These are phyloP conservation scores for Ifrita kowaldi DNA, from an alignment of 2,113 vertebrate species.

Conservation along the genomic window DNA sequence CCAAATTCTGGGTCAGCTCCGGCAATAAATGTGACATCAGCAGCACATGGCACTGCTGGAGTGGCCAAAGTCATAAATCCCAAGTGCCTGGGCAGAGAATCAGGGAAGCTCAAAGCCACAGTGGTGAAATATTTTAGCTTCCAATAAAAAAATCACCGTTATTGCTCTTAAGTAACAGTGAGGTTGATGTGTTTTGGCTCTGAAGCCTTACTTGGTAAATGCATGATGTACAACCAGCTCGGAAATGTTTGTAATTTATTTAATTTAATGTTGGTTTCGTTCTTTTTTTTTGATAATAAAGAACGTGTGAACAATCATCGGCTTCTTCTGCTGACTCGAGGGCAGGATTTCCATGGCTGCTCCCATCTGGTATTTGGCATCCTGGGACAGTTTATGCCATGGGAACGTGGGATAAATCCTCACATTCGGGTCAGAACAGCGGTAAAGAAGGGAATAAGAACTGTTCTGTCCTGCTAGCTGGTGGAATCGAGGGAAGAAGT, in stretches of 20 bases:
- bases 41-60: neutral
- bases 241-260: slow-evolving; percentile 75
- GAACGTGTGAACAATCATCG: neutral
- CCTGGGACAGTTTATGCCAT: accelerated
- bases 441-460: neutral
- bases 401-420: neutral
- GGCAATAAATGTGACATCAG: neutral
- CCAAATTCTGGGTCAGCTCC: neutral
- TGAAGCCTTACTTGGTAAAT: neutral
- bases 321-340: neutral
- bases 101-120: neutral
- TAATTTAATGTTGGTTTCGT: slow-evolving; percentile 66
- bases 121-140: neutral
- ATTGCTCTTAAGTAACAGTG: neutral
- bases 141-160: neutral
- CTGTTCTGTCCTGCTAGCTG: accelerated
- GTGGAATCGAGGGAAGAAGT: neutral
- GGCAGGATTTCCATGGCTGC: neutral
- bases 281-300: slow-evolving; percentile 73
- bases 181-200: neutral
- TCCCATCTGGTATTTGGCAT: accelerated
- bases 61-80: neutral
- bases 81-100: neutral
- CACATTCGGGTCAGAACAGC: no score
- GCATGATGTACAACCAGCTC: slow-evolving; percentile 13